Conservation (phyloP, 2,797 vertebrate species). For the Smutsia gigantea region DNA sequence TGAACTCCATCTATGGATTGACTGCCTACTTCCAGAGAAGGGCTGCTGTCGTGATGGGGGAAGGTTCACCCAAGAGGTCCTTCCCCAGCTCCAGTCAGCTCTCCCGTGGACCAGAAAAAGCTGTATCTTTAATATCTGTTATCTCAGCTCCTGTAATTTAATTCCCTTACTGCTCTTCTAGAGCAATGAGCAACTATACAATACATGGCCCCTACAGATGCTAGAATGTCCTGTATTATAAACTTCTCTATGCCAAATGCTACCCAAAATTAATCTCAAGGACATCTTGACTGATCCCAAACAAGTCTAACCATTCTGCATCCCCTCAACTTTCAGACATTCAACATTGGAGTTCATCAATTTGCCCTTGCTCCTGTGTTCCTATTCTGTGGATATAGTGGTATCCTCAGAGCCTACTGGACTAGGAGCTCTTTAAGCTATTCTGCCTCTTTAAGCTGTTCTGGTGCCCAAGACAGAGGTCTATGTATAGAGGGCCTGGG, state of each 20-base stretch:
- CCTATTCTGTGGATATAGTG: background rate
- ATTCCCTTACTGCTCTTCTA: background rate
- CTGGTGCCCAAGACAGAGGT: background rate
- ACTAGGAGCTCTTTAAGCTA: background rate
- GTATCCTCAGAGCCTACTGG: background rate
- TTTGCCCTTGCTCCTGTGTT: background rate
- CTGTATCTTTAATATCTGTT: background rate
- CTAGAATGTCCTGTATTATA: background rate
- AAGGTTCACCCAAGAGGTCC: conserved; percentile 53
- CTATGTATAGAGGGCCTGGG: background rate
- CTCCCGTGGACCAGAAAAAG: background rate
- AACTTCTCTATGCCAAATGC: background rate
- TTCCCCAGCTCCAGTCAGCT: background rate
- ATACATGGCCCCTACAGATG: background rate
- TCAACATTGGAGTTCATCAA: background rate
- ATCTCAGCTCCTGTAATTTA: background rate
- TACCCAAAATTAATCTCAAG: conserved; percentile 39
- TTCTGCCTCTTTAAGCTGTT: background rate
- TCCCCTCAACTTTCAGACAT: background rate
- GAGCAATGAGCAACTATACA: background rate
- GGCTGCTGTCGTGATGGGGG: background rate
- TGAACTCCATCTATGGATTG: background rate
- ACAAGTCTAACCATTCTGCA: background rate
- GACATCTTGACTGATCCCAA: background rate
- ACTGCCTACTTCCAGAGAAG: conserved; percentile 27